These are phyloP conservation scores for Muschampia plurimacula DNA, from an alignment of 2,888 invertebrate genomes.

Conservation along the genomic window DNA sequence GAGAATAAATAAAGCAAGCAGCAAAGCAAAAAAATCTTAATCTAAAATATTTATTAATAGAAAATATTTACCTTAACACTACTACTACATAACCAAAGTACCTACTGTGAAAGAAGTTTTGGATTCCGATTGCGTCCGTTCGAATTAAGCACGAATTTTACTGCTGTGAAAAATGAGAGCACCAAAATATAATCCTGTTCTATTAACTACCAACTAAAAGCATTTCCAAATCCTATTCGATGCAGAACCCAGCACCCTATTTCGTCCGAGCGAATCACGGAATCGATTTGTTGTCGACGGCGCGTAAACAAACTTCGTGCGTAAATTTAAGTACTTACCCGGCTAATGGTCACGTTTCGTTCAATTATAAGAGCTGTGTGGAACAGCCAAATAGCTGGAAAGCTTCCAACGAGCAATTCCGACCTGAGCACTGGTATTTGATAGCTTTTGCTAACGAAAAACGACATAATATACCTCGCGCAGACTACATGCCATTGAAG, in stretches of 20 bases:
- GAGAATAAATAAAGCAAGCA: too few species aligned
- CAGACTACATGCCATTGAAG: too few species aligned
- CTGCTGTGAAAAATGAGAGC: not conserved
- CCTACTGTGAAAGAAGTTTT: not conserved
- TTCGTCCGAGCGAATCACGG: conserved; percentile 57
- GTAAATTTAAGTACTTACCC: conserved; percentile 50
- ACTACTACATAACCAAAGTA: too few species aligned
- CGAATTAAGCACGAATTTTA: not conserved
- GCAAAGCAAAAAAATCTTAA: too few species aligned
- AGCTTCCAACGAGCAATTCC: conserved; percentile 31
- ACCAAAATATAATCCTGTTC: not conserved
- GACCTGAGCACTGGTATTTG: conserved; percentile 16
- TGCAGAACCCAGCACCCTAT: conserved; percentile 28
- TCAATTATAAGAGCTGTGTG: conserved; percentile 41
- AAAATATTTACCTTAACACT: not conserved
- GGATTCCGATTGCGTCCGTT: not conserved
- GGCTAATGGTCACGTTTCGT: conserved; percentile 48
- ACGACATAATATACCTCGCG: not conserved
- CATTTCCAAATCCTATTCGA: conserved; percentile 28
- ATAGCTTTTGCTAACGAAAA: conserved; percentile 24
- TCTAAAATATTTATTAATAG: not conserved
- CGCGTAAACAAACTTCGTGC: conserved; percentile 55
- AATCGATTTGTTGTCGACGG: conserved; percentile 58
- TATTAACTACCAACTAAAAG: conserved; percentile 30
- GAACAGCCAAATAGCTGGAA: conserved; percentile 37